Evolutionary conservation across 1,140 invertebrate species (phyloP).

Genomic region (Yoshiicerus persimilis): DNA sequence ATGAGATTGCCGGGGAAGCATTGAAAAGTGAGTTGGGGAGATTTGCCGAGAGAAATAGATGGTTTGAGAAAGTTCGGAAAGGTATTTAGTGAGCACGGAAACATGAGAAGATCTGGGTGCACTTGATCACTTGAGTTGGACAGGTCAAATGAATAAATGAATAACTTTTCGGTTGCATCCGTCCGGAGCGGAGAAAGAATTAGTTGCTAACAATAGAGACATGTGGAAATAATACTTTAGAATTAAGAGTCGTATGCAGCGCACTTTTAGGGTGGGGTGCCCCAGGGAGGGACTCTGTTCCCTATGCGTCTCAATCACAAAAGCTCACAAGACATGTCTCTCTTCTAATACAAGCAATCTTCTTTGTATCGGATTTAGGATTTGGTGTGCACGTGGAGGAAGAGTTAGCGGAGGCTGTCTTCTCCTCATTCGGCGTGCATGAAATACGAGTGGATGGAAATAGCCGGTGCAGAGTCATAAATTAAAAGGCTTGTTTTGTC

Average conservation of each 20-base stretch:
- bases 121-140: not conserved
- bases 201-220: not conserved
- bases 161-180: not conserved
- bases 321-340: not conserved
- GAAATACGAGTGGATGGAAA: not conserved
- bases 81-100: not conserved
- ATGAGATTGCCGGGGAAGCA: no score
- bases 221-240: not conserved
- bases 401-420: not conserved
- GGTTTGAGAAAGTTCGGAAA: not conserved
- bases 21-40: no score
- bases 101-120: not conserved
- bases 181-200: not conserved
- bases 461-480: not conserved
- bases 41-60: no score
- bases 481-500: constrained; percentile 12
- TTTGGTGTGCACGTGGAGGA: not conserved
- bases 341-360: no score
- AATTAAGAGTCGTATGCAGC: not conserved
- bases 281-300: not conserved
- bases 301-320: not conserved
- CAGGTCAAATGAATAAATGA: not conserved
- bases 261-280: not conserved
- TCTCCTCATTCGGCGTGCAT: not conserved
- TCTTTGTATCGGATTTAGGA: no score